These are phyloP conservation scores for Phyllotreta striolata DNA, from an alignment of 2,888 invertebrate species.

Conservation along the genomic window DNA sequence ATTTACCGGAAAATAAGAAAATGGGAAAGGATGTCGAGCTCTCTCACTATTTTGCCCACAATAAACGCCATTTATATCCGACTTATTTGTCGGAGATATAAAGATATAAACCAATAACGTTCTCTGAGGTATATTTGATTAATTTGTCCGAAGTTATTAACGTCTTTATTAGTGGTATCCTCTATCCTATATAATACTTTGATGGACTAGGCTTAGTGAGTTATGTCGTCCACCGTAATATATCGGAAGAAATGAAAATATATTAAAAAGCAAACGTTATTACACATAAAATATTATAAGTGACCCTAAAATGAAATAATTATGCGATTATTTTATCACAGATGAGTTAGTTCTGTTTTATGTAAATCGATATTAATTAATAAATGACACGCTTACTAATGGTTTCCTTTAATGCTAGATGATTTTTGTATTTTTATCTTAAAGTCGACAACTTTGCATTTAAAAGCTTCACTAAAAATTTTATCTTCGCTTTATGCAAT, in stretches of 20 bases:
- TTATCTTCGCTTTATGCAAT: slow-evolving; percentile 14
- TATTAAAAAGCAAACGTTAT: slow-evolving; percentile 20
- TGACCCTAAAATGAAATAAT: neutral
- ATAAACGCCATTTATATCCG: slow-evolving; percentile 36
- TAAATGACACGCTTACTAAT: neutral
- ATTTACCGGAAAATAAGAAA: slow-evolving; percentile 27
- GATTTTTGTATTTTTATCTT: slow-evolving; percentile 7
- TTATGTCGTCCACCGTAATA: slow-evolving; percentile 20
- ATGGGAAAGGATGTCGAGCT: slow-evolving; percentile 26
- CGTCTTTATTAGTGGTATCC: slow-evolving; percentile 50
- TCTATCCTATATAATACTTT: slow-evolving; percentile 38
- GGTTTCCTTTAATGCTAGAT: neutral
- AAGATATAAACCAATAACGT: slow-evolving; percentile 50
- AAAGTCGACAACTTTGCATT: slow-evolving; percentile 7
- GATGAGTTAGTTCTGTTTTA: neutral
- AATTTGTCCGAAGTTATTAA: slow-evolving; percentile 54
- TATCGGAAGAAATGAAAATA: slow-evolving; percentile 25
- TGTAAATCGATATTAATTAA: slow-evolving; percentile 7
- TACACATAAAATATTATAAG: slow-evolving; percentile 2
- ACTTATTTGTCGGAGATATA: slow-evolving; percentile 42
- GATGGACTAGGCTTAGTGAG: slow-evolving; percentile 26
- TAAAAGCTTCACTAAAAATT: slow-evolving; percentile 13
- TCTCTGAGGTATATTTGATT: slow-evolving; percentile 52
- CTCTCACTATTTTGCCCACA: slow-evolving; percentile 33
- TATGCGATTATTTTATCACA: neutral